Evolutionary conservation across 2,797 vertebrate species (phyloP).

Genomic region (Myripristis murdjan): DNA sequence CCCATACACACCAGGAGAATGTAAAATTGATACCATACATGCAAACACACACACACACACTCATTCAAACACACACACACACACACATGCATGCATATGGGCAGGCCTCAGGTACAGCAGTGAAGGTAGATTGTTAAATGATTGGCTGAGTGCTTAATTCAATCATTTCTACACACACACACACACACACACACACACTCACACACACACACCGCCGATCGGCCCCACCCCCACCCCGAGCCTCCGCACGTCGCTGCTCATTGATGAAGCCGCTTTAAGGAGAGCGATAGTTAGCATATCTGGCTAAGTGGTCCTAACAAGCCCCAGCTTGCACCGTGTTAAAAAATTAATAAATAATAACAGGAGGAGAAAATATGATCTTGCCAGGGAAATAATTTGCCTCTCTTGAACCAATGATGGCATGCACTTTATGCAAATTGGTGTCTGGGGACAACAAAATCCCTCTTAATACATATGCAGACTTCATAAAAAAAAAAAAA

Average conservation of each 20-base stretch:
- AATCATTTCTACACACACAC: conserved; percentile 87
- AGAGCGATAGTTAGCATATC: conserved; percentile 95
- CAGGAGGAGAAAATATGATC: conserved; percentile 91
- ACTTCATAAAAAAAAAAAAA: conserved; percentile 92
- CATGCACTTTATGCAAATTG: conserved; percentile 99
- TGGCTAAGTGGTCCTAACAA: conserved; percentile 97
- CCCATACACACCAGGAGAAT: background rate
- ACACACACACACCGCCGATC: too few relatives aligned
- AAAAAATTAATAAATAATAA: conserved; percentile 91
- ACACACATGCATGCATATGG: background rate
- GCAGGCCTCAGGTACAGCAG: conserved; percentile 23
- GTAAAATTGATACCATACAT: background rate
- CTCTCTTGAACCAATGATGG: conserved; percentile 99
- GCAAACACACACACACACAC: conserved; percentile 3
- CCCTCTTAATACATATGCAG: conserved; percentile 98
- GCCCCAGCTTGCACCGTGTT: conserved; percentile 90
- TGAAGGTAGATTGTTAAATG: conserved; percentile 91
- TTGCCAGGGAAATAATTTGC: conserved; percentile 98
- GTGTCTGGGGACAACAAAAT: conserved; percentile 98
- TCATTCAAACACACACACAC: conserved; percentile 5
- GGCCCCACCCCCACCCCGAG: conserved; percentile 55
- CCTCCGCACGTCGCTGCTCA: conserved; percentile 71
- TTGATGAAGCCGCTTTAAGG: conserved; percentile 93
- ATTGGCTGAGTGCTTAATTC: conserved; percentile 91
- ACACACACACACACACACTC: too few relatives aligned